Base-by-base conservation (phyloP, 2,888 invertebrate species). In the Ormyrus nitidulus region DNA sequence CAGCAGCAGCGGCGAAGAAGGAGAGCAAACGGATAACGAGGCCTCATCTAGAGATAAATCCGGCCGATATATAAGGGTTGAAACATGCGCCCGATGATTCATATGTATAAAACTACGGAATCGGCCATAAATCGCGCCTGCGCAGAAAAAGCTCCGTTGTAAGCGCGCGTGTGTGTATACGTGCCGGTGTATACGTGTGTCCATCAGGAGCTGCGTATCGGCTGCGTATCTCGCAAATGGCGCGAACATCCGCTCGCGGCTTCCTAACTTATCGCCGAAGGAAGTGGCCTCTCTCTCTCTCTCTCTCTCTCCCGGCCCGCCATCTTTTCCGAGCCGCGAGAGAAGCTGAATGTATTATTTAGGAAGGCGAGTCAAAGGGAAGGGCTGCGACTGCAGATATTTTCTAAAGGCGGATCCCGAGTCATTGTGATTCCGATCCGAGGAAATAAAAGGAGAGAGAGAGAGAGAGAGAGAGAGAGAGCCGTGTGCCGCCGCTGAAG, bases 211-310 rank as follows among this genome's bases (percentile, higher is more conserved):
- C 11, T 49, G 49, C 86, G 84, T 84, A 79, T 82, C 53, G 58
- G 78, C 34, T 64, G 83, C 82, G 81, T 86, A 85, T 86, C 84
- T 85, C 87, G 89, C 88, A 89, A 90, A 90, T 89, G 90, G 89
- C 87, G 88, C 88, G 88, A 88, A 89, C 89, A 90, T 90, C 89
- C 89, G 89, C 85, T 87, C 84, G 86, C 83, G 86, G 86, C 86
- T 86, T 86, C 85, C 88, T 89, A 87, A 89, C 88, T 89, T 89
- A 89, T 89, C 89, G 88, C 83, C 85, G 78, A 85, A 87, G 89
- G 89, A 89, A 89, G 89, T 87, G 86, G 84, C 85, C 84, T 85
- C 83, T 34, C 82, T 81, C 82, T 61, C 54, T 34, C 81, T 77
- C 61, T 44, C 10, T 53, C 53, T 34, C 46, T 11, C 58, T 44